Base-by-base conservation (phyloP, 2,113 vertebrate genomes). In the Lathamus discolor region DNA sequence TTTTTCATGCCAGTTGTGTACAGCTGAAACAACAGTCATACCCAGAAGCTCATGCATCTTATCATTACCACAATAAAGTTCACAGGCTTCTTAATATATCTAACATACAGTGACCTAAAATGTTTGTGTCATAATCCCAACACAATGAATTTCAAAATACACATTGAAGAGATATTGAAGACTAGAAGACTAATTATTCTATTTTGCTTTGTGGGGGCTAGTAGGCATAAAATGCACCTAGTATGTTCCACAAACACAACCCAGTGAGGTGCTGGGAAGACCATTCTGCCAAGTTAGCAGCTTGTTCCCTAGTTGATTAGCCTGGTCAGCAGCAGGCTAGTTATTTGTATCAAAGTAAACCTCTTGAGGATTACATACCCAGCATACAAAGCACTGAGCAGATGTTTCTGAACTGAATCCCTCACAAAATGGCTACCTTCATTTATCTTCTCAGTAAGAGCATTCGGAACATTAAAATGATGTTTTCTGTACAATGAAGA, bases 241-340 rank as follows among this genome's bases (percentile, higher is more conserved):
- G 67, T 8, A 18, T 0, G 0, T 33, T n/a, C 29, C 22, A 46
- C 22, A 54, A 87, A 79, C 4, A 6, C 25, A 83, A 79, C 10
- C 18, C 5, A 2, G 27, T 7, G 17, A 75, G 63, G 44, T 54
- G 31, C 24, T 54, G 39, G n/a, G 28, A 66, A 74, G 20, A 39
- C 17, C n/a, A 18, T 39, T 22, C 67, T 55, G 41, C 52, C 57
- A 72, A 41, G 27, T 4, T 46, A 59, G 48, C 37, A 57, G 20
- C 29, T 52, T 51, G 29, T 62, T 23, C 16, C 46, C 33, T 9
- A 17, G 28, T 8, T 41, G 27, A 57, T 0, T 67, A 35, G 59
- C 63, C 37, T 57, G 19, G 57, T 57, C 39, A 75, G 28, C 1
- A 0, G 35, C 17, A 43, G 49, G 20, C 20, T 51, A 83, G 35